Evolutionary conservation across 2,888 invertebrate species (phyloP), one percentile per base, ranked within the genome.

Genomic region (Drosophila testacea): DNA sequence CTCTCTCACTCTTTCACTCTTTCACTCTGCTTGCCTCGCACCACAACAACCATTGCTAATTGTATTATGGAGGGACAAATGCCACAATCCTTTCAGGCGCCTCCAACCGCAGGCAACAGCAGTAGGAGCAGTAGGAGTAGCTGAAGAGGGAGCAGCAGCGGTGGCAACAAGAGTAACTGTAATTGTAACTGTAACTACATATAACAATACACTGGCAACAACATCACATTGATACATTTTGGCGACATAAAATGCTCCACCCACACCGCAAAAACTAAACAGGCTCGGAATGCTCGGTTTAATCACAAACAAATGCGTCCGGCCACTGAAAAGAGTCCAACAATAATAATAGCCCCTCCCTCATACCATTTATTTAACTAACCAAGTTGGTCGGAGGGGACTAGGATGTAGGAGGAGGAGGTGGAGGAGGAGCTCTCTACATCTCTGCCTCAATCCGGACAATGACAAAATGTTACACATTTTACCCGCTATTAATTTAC

Each of bases 241-340:
- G 61, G 55, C 57, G 61, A 65, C 62, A 80, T 65, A 57, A 79
- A 62, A 68, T 70, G 65, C 47, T 41, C 57, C 65, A 48, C 55
- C 28, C 51, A 36, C 28, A 42, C 78, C 73, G 51, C 77, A 64
- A 70, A 55, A 79, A 54, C 80, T 77, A 85, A 85, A 88, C 83
- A 76, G 51, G 48, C 30, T 48, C 42, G 54, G 68, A 66, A 61
- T 71, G 81, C 73, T 88, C 81, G 69, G 47, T 80, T 83, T 83
- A 88, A 83, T 85, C 83, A 88, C 62, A 85, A 88, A 77, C 83
- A 88, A 83, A 85, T 88, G 80, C 83, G 63, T 78, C 68, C 69
- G 70, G 79, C 64, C 42, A 62, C 54, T 44, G 42, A 61, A 39
- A 30, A 39, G 10, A 36, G 50, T 30, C 9, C 34, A 50, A 34